Conservation (phyloP, 1,140 invertebrate genomes). For the Cardiocondyla obscurior region DNA sequence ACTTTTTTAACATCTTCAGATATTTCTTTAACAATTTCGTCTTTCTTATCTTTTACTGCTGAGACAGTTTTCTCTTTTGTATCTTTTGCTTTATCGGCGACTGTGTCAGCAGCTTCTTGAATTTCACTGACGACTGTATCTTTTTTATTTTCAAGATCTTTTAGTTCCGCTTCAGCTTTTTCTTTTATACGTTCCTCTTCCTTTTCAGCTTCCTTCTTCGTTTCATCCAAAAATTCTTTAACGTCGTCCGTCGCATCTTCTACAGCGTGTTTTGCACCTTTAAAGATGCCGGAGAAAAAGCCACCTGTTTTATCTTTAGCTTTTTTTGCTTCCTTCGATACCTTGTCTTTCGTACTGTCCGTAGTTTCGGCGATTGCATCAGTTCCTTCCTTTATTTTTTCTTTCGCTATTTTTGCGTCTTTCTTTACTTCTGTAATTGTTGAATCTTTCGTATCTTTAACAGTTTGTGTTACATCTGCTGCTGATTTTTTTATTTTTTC, state of each 20-base stretch:
- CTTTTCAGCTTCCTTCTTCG: slow-evolving; percentile 70
- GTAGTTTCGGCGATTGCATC: slow-evolving; percentile 2
- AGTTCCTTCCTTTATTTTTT: slow-evolving; percentile 7
- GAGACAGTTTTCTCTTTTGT: slow-evolving; percentile 62
- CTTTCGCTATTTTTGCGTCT: slow-evolving; percentile 10
- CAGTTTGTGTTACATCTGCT: not conserved
- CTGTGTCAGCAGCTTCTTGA: slow-evolving; percentile 31
- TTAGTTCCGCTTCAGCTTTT: not conserved
- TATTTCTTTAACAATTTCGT: slow-evolving; percentile 33
- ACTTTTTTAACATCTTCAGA: slow-evolving; percentile 14
- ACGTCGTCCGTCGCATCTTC: too few relatives aligned
- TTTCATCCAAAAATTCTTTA: slow-evolving; percentile 63
- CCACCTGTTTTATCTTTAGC: slow-evolving; percentile 61
- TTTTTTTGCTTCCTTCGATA: slow-evolving; percentile 44
- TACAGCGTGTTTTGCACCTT: too few relatives aligned
- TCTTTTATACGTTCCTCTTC: slow-evolving; percentile 59
- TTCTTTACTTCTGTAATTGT: slow-evolving; percentile 39
- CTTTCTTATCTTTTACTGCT: slow-evolving; percentile 25
- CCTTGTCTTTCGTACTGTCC: slow-evolving; percentile 52
- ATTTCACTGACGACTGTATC: not conserved
- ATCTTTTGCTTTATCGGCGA: slow-evolving; percentile 49
- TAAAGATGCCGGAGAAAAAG: slow-evolving; percentile 52
- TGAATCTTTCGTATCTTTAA: slow-evolving; percentile 1
- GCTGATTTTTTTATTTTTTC: not conserved
- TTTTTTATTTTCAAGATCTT: slow-evolving; percentile 4